Base-by-base conservation (phyloP, 2,797 vertebrate genomes). In the Sitta carolinensis region DNA sequence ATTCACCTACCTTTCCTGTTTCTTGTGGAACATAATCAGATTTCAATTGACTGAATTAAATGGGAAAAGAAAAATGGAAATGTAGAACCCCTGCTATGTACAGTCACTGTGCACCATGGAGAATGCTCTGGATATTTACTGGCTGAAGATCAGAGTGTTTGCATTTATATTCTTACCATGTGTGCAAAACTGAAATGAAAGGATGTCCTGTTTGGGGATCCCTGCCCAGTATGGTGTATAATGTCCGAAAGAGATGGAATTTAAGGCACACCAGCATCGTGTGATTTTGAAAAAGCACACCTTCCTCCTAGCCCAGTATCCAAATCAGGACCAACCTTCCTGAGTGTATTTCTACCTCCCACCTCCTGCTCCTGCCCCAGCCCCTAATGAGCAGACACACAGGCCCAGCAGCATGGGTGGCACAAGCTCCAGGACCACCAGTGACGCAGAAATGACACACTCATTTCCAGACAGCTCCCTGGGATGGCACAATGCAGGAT, bases 381-480 rank as follows among this genome's bases (percentile, higher is more conserved):
- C 18, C 13, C 16, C 5, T 22, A 27, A 10, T 5, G 5, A 1
- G 14, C 40, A 47, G 36, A 34, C 30, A 30, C 7, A 6, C 1
- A 3, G 36, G 38, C 52, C 32, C 21, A 3, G 63, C 36, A 43
- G 40, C 1, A 1, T 47, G 74, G 50, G 69, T 78, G 74, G 47
- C 51, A 75, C n/a, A 29, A 52, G 58, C 5, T 0, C 27, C 7
- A 1, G 59, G 25, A 36, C 26, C 5, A 9, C 9, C 0, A 9
- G 47, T 68, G 76, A 72, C 0, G 0, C 48, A 74, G 61, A 47
- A 58, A 13, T 0, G 0, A 59, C 50, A 9, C 21, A 16, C 15
- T 69, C 26, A 42, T 77, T 92, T 64, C 86, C 2, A 0, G 40
- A 47, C 78, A 79, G 22, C 19, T 85, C 36, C 45, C 6, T 1